Base-by-base conservation (phyloP, 35 echinoderm and acorn worm genomes). In the Heliocidaris erythrogramma region DNA sequence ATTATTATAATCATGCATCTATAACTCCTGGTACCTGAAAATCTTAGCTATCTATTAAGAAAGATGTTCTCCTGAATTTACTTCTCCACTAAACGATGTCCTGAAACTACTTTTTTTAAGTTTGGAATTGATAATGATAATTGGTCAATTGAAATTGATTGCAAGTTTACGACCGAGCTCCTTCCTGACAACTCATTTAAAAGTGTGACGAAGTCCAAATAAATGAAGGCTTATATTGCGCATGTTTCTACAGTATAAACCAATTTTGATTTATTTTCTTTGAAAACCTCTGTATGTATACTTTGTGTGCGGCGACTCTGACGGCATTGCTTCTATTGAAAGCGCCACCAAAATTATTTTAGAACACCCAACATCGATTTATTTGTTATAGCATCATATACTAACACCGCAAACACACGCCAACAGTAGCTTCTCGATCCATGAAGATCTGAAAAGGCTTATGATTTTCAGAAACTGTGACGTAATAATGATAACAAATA, bases 401-500 rank as follows among this genome's bases (percentile, higher is more conserved):
- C 21, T 78, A 78, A 78, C 65, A 78, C 65, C 65, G 21, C 65
- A 78, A 42, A 42, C 65, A n/a, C 65, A 78, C 21, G 65, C 21
- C 65, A 27, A 7, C 24, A 42, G 35, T 42, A 60, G 59, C 12
- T 10, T 7, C 65, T 78, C n/a, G n/a, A n/a, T n/a, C 65, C 7
- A 24, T 27, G 18, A 78, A 78, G 65, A 27, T 17, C 21, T 78
- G 65, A 21, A 78, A 18, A 14, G 59, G 59, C 59, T 14, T 60
- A 60, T 29, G 65, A 78, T 78, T 78, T 78, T 78, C 65, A 78
- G 14, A 78, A n/a, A 21, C 18, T n/a, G 27, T 78, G 65, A 78
- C 65, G 65, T 78, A 78, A 78, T n/a, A 78, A 78, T 78, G 65
- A 78, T 78, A 78, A 78, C 65, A 78, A 78, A 78, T 78, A 78